These are phyloP conservation scores for Spinus pinus DNA, from an alignment of 2,797 vertebrate genomes.

Conservation along the genomic window DNA sequence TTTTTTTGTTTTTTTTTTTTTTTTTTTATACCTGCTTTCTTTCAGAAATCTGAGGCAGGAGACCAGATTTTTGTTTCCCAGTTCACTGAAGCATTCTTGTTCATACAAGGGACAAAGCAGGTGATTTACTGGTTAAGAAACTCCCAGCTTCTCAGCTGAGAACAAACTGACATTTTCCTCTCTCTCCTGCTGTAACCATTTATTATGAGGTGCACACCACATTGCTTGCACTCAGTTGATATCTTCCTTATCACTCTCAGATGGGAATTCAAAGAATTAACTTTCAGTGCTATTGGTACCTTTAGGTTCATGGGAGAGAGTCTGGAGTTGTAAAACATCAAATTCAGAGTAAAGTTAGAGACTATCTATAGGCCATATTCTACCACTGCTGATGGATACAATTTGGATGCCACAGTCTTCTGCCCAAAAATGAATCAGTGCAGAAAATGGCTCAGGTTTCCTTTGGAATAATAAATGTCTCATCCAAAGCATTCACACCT, in stretches of 20 bases:
- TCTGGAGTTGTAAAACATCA: background rate
- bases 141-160: background rate
- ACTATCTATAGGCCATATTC: background rate
- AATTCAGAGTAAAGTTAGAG: background rate
- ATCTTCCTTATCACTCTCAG: background rate
- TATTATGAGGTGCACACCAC: fast-evolving
- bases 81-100: background rate
- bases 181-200: background rate
- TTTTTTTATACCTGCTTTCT: background rate
- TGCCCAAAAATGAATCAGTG: background rate
- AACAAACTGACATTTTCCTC: background rate
- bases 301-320: background rate
- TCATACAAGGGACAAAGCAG: background rate
- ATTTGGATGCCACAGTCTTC: background rate
- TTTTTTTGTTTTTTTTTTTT: background rate
- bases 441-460: background rate
- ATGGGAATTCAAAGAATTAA: background rate
- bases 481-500: background rate
- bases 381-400: background rate
- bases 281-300: fast-evolving
- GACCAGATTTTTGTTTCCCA: background rate
- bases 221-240: background rate
- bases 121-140: background rate
- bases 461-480: background rate
- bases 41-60: background rate